Evolutionary conservation across 2,888 invertebrate genomes (phyloP), one percentile per base, ranked within the genome.

Genomic region (Xanthostigma xanthostigma): DNA sequence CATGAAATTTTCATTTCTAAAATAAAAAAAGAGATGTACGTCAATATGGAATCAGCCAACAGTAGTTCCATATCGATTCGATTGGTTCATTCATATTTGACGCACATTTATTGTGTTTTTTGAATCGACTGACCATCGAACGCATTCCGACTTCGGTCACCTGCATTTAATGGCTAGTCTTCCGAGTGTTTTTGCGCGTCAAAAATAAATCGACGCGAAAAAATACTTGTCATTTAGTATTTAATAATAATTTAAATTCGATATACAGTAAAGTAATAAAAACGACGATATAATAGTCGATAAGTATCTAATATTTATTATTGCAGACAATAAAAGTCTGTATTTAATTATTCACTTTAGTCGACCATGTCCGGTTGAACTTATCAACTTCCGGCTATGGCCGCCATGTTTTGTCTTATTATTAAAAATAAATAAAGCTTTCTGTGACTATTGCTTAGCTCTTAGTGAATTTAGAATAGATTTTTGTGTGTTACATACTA

Each of bases 371-470:
- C 14, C 13, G 12, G 40, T 12, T 39, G 13, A 39, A 14, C n/a
- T 39, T 39, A 9, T 11, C 40, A 39, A n/a, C 40, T 39, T 39
- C 14, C 40, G 13, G 14, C 12, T 14, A 39, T 39, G 40, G 14
- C 40, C 40, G 14, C 40, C 40, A 14, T 39, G 9, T 39, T 39
- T 14, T 14, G 14, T 39, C 14, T 39, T 39, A 39, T 14, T 39
- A 27, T 34, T 17, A 41, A 41, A n/a, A 10, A 41, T 17, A 17
- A 34, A 33, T 34, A 11, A 44, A 44, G 44, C 44, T 44, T 44
- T 11, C 44, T 44, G 44, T 44, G 34, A 44, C 33, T 44, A 13
- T 13, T 35, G 44, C 44, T n/a, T 44, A 44, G 44, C 44, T 27
- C 41, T 44, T 39, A 39, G 40, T 39, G 11, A 39, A 14, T 14